A percentile compares a stretch with the other conserved stretches of the same genome.
phyloP scores from a whole-genome alignment of 1,140 invertebrate genomes.

The Magallana gigas region DNA sequence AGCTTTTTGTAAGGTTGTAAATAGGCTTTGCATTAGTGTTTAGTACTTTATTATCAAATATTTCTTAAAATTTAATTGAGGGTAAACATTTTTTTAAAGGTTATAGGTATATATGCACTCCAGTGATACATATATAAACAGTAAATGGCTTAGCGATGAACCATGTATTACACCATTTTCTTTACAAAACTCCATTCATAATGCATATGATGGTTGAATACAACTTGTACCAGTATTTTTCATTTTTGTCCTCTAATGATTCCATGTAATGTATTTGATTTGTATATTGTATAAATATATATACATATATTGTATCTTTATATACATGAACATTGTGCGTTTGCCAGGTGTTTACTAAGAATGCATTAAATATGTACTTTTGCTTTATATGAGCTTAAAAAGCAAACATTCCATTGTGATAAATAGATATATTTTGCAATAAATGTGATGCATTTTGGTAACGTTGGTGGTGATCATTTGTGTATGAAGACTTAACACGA shows the following conservation, averaged over 20 bases:
- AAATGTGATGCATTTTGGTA: constrained; percentile 8
- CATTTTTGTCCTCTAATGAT: constrained; percentile 4
- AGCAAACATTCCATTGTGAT: constrained; percentile 30
- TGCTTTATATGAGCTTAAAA: constrained; percentile 36
- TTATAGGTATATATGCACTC: neutral
- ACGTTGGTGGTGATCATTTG: no score
- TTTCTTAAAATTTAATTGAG: neutral
- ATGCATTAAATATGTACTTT: neutral
- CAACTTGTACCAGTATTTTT: constrained; percentile 5
- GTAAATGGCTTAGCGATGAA: neutral
- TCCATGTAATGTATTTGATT: neutral
- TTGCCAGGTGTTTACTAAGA: no score
- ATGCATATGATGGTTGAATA: neutral
- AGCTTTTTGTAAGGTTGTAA: no score
- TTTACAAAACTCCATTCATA: neutral
- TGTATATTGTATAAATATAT: neutral
- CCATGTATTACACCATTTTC: neutral
- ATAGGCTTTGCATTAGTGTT: neutral
- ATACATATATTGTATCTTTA: neutral
- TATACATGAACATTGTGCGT: no score
- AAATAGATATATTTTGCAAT: constrained; percentile 36
- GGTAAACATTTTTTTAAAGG: neutral
- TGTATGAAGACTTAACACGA: no score
- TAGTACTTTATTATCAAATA: neutral
- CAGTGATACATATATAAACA: neutral